Evolutionary conservation across 2,888 invertebrate species (phyloP).

Genomic region (Tetragonisca angustula): DNA sequence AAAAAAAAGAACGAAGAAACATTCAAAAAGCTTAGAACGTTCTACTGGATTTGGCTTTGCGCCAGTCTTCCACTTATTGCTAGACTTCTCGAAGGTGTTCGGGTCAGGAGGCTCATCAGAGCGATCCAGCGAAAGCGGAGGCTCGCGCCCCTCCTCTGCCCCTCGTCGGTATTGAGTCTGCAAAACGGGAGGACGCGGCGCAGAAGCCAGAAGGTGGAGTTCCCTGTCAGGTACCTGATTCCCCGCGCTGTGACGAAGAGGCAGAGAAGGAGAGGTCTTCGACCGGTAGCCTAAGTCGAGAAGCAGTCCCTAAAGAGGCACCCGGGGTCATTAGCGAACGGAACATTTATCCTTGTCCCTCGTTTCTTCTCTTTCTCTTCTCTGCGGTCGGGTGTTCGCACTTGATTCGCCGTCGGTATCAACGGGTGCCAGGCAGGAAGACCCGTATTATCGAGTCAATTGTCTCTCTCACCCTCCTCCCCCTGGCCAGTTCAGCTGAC

Average conservation of each 20-base stretch:
- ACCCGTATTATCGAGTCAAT: slow-evolving; percentile 83
- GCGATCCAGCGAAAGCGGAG: slow-evolving; percentile 22
- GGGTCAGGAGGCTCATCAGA: not conserved
- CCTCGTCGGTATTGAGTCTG: slow-evolving; percentile 25
- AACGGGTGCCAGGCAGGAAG: slow-evolving; percentile 84
- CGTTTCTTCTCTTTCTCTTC: slow-evolving; percentile 64
- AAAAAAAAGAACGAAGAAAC: too few species aligned
- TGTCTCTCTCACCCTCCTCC: slow-evolving; percentile 82
- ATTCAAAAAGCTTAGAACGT: not conserved
- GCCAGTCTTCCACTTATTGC: not conserved
- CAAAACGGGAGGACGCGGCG: slow-evolving; percentile 46
- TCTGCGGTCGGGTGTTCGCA: slow-evolving; percentile 75
- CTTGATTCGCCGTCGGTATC: slow-evolving; percentile 83
- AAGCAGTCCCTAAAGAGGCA: slow-evolving; percentile 72
- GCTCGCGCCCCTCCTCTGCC: not conserved
- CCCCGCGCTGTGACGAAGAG: slow-evolving; percentile 62
- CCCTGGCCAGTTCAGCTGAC: slow-evolving; percentile 76
- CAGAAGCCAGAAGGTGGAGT: slow-evolving; percentile 70
- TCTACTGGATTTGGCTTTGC: not conserved
- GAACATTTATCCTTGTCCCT: slow-evolving; percentile 77
- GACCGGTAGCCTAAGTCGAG: slow-evolving; percentile 74
- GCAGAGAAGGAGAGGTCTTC: slow-evolving; percentile 71
- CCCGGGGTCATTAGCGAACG: slow-evolving; percentile 78
- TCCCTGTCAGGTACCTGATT: slow-evolving; percentile 70
- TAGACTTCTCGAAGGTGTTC: not conserved